Conservation (phyloP, 2,888 invertebrate species). For the Pterobdella sp. region DNA sequence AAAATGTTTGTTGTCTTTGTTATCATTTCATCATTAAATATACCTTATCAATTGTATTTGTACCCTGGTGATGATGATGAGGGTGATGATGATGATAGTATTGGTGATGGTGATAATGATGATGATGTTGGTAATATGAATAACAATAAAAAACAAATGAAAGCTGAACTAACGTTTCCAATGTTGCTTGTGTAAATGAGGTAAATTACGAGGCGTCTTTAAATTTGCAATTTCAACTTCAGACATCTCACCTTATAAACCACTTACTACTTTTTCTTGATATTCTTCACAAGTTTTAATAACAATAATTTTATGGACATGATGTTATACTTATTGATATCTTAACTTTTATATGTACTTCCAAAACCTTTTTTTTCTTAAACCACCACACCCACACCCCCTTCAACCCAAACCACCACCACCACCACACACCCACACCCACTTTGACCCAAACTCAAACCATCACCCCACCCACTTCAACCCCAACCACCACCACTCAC, state of each 20-base stretch:
- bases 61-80: background rate
- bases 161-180: background rate
- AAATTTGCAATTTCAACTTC: too few species aligned
- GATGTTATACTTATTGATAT: too few species aligned
- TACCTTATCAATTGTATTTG: background rate
- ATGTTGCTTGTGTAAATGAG: too few species aligned
- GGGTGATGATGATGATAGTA: conserved; percentile 3
- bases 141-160: background rate
- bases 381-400: background rate
- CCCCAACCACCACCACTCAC: background rate
- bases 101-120: background rate
- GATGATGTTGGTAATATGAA: background rate
- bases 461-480: background rate
- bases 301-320: too few species aligned
- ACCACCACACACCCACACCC: background rate
- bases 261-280: too few species aligned
- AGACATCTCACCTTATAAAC: too few species aligned
- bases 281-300: too few species aligned
- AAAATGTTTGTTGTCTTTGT: too few species aligned
- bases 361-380: background rate
- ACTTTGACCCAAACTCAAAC: background rate
- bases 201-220: too few species aligned
- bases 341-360: background rate
- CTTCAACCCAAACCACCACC: background rate
- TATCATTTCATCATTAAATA: background rate